Percentiles rank a stretch among this genome's conserved stretches.
phyloP scores from a whole-genome alignment of 2,113 vertebrate species.

The Nettapus auritus region DNA sequence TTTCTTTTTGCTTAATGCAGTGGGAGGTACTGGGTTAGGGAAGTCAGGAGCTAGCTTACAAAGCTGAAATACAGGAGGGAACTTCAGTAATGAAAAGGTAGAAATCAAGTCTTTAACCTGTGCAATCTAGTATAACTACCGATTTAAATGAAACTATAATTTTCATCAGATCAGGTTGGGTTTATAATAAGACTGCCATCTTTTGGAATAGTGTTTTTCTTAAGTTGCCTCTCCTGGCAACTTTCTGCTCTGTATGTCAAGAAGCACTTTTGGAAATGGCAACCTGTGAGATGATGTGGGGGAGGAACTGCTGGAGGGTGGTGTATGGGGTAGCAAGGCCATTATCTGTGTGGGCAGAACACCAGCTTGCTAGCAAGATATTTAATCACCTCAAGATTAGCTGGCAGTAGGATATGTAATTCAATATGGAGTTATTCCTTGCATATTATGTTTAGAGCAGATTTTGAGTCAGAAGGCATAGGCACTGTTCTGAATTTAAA shows the following conservation, averaged over 20 bases:
- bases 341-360: background rate
- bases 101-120: background rate
- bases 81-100: background rate
- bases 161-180: background rate
- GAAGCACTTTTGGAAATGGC: background rate
- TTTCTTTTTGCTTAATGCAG: background rate
- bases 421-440: background rate
- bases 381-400: background rate
- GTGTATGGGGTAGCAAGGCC: accelerated
- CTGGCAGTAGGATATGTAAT: background rate
- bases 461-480: background rate
- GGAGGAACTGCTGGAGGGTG: background rate
- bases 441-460: background rate
- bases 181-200: too few species aligned
- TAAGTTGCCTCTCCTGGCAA: too few species aligned
- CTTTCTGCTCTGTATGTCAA: background rate
- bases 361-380: background rate
- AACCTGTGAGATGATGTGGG: background rate
- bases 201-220: background rate
- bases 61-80: background rate
- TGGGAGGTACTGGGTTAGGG: background rate
- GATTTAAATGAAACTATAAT: background rate
- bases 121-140: background rate
- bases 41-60: background rate
- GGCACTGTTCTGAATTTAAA: background rate